These are phyloP conservation scores for Acrobasis suavella DNA, from an alignment of 2,888 invertebrate species.

Conservation along the genomic window DNA sequence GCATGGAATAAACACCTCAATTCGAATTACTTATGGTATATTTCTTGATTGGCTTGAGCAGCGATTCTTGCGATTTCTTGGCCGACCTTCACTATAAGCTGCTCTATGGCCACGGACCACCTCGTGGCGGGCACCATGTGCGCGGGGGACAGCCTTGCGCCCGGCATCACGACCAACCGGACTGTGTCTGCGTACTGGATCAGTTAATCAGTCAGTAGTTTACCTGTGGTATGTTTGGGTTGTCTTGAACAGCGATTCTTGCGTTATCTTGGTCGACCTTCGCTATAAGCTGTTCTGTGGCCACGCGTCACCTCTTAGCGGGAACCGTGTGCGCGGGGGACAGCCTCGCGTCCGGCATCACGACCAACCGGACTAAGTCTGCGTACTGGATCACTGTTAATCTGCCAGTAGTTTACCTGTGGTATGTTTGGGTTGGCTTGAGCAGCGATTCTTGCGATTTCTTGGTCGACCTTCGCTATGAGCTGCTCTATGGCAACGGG, in stretches of 20 bases:
- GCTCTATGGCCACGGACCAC: conserved; percentile 69
- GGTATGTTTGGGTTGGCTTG: conserved; percentile 45
- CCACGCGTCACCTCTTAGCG: too few species aligned
- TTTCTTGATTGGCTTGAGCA: conserved; percentile 44
- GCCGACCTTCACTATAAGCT: conserved; percentile 62
- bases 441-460: conserved; percentile 65
- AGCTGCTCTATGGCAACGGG: conserved; percentile 64
- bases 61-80: conserved; percentile 69
- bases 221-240: too few species aligned
- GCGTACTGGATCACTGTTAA: too few species aligned
- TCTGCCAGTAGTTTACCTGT: conserved; percentile 2
- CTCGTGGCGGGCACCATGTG: conserved; percentile 81
- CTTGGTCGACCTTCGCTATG: conserved; percentile 63
- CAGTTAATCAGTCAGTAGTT: too few species aligned
- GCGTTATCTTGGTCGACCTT: too few species aligned
- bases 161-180: conserved; percentile 87
- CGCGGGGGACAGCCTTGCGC: conserved; percentile 85
- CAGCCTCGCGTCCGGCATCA: too few species aligned
- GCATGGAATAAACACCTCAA: too few species aligned
- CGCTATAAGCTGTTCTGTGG: too few species aligned
- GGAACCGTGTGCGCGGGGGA: too few species aligned
- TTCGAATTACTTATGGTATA: conserved; percentile 39
- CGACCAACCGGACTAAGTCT: too few species aligned
- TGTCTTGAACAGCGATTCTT: too few species aligned
- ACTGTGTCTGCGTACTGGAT: conserved; percentile 86